Base-by-base conservation (phyloP, 2,888 invertebrate species). In the Anorthoa munda region DNA sequence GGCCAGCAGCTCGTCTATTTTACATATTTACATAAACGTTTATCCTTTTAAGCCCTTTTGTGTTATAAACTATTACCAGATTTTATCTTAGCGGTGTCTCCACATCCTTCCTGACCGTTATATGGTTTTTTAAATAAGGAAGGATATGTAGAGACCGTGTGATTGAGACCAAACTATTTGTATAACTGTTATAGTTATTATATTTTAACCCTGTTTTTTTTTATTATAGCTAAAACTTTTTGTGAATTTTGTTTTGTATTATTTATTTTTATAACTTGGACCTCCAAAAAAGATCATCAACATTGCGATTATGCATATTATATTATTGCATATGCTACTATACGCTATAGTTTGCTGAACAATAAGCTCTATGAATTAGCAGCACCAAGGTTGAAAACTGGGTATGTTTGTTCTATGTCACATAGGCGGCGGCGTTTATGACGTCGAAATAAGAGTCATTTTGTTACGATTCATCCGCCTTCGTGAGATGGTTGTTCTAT, bases 81-180 rank as follows among this genome's bases (percentile, higher is more conserved):
- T 60, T 60, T 68, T 26, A 68, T 77, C 18, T 46, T 77, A 3
- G 21, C 31, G 39, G 39, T 69, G 0, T 48, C 17, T 60, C 21
- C 39, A 39, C 55, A 60, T 77, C 77, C 77, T 77, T 39, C 31
- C 68, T 53, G 77, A 60, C 75, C 69, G 77, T 68, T 69, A 68
- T 60, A 5, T n/a, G 26, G 26, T 23, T 51, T 18, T 45, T 31
- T 23, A 56, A 56, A 46, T 23, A 61, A 56, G 50, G 61, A 79
- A 56, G 79, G 60, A 79, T 59, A 68, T 45, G 60, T 56, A 53
- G 79, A 64, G 63, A 58, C 79, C 72, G 72, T 72, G 71, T 75
- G 77, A 75, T 71, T 78, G 67, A 60, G 64, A 69, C 31, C 69
- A 66, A 77, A 61, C 66, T 70, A 78, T 60, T 64, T 70, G 55